Evolutionary conservation across 64 coral and sea anemone genomes (phyloP), one percentile per base, ranked within the genome.

Genomic region (Acropora tenuis): DNA sequence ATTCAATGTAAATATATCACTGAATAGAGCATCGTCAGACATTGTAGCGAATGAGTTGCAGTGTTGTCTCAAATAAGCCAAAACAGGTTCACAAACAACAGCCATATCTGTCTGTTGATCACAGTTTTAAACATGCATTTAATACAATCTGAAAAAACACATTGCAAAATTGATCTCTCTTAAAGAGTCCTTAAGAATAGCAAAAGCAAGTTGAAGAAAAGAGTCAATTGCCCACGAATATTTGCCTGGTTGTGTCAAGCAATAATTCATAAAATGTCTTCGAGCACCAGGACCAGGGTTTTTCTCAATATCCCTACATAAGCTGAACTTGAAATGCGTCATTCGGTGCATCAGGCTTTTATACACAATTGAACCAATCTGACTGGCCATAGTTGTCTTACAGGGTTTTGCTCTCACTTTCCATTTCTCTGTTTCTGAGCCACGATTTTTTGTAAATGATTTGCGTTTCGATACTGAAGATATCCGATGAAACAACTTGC

Each of bases 1-100:
- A 19, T 71, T 90, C 65, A 79, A 53, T 43, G 20, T 80, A 69
- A 90, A 90, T 69, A 80, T 90, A 17, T 91, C 89, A 84, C 89
- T 91, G 84, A 91, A 84, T 20, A 91, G 68, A 91, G 89, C 89
- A 91, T 91, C 78, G 83, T 67, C 69, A 91, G 89, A 76, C 89
- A 83, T 91, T 84, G 79, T 40, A 75, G 68, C 73, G 50, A 91
- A 84, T 40, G 89, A 90, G 16, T 80, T 80, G 53, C 89, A 84
- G 53, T 77, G 89, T 6, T 91, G 17, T 91, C 89, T 91, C 9
- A 91, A 43, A 72, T 57, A 77, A 75, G 42, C 75, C 76, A 75
- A 90, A 69, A 90, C 58, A 19, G 57, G 88, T 61, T 90, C 88
- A 80, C 77, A 48, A 8, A 80, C 88, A 69, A 9, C 15, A 20